Base-by-base conservation (phyloP, 2,113 vertebrate species). In the Channa argus region DNA sequence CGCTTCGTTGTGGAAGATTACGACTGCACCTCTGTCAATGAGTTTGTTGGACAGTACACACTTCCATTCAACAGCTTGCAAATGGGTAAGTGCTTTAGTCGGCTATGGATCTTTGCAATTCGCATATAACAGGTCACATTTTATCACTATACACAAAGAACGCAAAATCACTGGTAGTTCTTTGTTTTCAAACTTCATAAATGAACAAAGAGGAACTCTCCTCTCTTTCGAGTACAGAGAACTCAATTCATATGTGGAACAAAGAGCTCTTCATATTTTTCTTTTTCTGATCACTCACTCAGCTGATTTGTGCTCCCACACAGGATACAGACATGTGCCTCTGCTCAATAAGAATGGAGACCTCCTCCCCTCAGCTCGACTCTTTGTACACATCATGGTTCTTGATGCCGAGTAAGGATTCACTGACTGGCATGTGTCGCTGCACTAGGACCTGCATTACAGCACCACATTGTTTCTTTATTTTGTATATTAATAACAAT, bases 301-400 rank as follows among this genome's bases (percentile, higher is more conserved):
- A 50, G 14, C 2, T 50, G 62, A 5, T 49, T 70, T 82, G 49
- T 81, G 63, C 47, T 71, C 82, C 13, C 74, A 33, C 62, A 47
- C 91, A 99, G 98, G 98, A 65, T 99, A 98, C 91, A 96, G 96
- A 73, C 97, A 99, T 2, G 88, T 99, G 77, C 97, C 98, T 59
- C 94, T 99, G 59, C 83, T 96, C 75, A 94, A 92, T 36, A 95
- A 95, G 91, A 95, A 93, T 0, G 98, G 98, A 63, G 93, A 98
- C 82, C 87, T 89, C 0, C 85, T 96, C 49, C 94, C 95, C 3
- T 97, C 97, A 5, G 95, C 97, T 46, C 94, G 94, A 10, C 95
- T 99, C 38, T 99, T 99, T 67, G 94, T 98, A 58, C 96, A 96
- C 75, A 8, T 96, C 75, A 92, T 85, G 77, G 88, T 96, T 58